Base-by-base conservation (phyloP, 2,113 vertebrate genomes). In the Syngnathus floridae region DNA sequence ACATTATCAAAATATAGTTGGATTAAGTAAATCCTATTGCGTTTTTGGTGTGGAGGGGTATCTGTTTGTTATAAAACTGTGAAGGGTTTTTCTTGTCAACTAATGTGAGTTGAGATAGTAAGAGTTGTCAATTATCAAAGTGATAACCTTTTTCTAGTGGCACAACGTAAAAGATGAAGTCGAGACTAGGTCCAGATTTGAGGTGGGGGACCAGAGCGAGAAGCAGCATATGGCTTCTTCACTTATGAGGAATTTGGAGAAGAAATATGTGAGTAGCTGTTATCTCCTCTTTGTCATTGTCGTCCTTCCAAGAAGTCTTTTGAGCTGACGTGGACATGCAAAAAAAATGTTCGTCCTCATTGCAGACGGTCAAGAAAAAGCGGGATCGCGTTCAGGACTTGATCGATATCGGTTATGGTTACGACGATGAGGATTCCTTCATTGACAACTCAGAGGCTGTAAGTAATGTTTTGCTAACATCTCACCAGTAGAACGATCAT, bases 401-500 rank as follows among this genome's bases (percentile, higher is more conserved):
- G 87, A 90, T 98, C 63, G 96, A 98, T 57, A 95, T 98, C 71
- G 97, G 97, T 4, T 94, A 92, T 1, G 97, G 97, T 55, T 98
- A 99, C 0, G 96, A 99, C 21, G 95, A 98, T 4, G 93, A 94
- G 0, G 95, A 98, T 87, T 95, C 95, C 62, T 99, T 99, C 87
- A 98, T 98, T 21, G 96, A 99, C 85, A 98, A 99, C 84, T 95
- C 95, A 0, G 97, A 99, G 84, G 93, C 96, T 10, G 97, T 98
- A 84, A 93, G 96, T 93, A 58, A 36, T 9, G 46, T 31, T 13
- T 36, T 19, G 17, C 16, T 17, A 19, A 11, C 19, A 9, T 49
- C n/a, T 9, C 17, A 49, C 17, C 45, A 19, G 7, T 6, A 48
- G 6, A 17, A 19, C 17, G 45, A 48, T 31, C 2, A 31, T 31